phyloP scores from a whole-genome alignment of 2,797 vertebrate species.

The Sphenopsis melanotis region DNA sequence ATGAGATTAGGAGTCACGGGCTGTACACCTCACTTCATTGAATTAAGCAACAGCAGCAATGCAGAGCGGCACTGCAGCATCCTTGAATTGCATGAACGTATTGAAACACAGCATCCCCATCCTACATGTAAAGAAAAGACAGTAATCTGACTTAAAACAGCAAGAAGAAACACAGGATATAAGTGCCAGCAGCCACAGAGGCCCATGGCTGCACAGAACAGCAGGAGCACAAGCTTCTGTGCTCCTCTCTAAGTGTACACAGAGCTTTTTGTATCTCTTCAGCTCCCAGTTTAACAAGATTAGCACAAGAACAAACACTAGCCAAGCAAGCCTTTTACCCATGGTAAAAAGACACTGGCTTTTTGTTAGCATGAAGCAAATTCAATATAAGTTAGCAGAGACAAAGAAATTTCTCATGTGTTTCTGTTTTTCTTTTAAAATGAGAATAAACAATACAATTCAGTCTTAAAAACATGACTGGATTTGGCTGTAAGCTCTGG shows the following conservation, averaged over 20 bases:
- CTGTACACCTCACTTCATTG: not conserved
- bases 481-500: not conserved
- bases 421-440: not conserved
- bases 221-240: not conserved
- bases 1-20: not conserved
- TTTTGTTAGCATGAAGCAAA: not conserved
- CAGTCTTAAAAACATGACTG: not conserved
- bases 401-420: not conserved
- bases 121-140: not conserved
- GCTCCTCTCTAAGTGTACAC: not conserved
- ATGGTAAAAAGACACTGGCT: not conserved
- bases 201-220: accelerated
- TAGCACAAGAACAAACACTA: not conserved
- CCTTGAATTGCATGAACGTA: not conserved
- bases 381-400: not conserved
- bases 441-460: not conserved
- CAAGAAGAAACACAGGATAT: not conserved
- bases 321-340: not conserved
- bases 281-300: not conserved
- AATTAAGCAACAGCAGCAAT: not conserved
- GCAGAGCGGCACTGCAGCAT: not conserved
- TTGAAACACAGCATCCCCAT: not conserved
- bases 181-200: not conserved
- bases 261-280: not conserved
- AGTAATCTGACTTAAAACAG: not conserved